Evolutionary conservation across 2,797 vertebrate species (phyloP).

Genomic region (Rhynchonycteris naso): DNA sequence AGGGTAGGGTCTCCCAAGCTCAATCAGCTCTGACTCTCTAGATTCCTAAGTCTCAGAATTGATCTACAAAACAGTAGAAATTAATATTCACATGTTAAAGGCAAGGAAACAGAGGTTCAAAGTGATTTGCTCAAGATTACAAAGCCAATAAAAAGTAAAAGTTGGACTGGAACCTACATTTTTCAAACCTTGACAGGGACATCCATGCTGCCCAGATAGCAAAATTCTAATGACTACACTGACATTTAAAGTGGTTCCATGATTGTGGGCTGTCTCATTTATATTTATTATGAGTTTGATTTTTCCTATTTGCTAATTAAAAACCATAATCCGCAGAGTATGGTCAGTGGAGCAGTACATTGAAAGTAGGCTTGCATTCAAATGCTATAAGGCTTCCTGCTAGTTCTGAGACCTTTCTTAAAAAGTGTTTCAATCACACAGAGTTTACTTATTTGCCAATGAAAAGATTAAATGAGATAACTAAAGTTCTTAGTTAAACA

Average conservation of each 20-base stretch:
- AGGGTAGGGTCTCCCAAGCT: background rate
- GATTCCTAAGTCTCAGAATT: background rate
- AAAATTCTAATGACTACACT: background rate
- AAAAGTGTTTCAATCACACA: background rate
- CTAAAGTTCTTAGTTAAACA: background rate
- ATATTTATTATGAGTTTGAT: background rate
- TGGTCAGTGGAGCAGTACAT: background rate
- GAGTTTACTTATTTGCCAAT: slow-evolving; percentile 30
- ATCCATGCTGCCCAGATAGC: background rate
- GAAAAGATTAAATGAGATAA: slow-evolving; percentile 17
- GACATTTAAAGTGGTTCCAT: background rate
- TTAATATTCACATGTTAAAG: background rate
- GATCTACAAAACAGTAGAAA: background rate
- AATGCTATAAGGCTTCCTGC: background rate
- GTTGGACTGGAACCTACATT: background rate
- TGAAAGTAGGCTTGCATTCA: slow-evolving; percentile 18
- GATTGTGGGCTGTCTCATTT: background rate
- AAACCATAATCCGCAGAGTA: background rate
- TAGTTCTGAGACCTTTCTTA: slow-evolving; percentile 1
- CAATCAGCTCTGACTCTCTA: background rate
- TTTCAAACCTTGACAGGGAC: background rate
- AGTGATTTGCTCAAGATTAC: slow-evolving; percentile 37
- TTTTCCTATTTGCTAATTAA: background rate
- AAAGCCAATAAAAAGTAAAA: background rate
- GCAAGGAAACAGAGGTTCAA: slow-evolving; percentile 1